These are phyloP conservation scores for Sipha maydis DNA, from an alignment of 2,888 invertebrate species.

Conservation along the genomic window DNA sequence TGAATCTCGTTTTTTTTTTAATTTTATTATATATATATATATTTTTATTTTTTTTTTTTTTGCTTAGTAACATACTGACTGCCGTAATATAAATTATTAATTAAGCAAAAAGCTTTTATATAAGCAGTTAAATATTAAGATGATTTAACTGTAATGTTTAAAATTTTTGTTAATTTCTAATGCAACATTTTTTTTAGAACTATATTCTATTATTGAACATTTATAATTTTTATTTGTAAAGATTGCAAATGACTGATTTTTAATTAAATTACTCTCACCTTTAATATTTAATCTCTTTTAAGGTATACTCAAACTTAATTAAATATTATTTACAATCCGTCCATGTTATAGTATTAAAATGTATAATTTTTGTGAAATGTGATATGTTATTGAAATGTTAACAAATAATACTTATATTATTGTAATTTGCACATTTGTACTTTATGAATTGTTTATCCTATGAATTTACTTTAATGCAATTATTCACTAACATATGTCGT, in stretches of 20 bases:
- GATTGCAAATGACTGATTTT: background rate
- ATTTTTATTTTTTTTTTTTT: background rate
- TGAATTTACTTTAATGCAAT: slow-evolving; percentile 12
- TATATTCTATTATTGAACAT: background rate
- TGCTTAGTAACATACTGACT: slow-evolving; percentile 30
- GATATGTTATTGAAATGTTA: slow-evolving; percentile 45
- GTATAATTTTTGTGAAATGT: slow-evolving; percentile 40
- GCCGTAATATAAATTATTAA: slow-evolving; percentile 39
- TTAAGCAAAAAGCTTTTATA: background rate
- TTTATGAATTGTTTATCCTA: background rate
- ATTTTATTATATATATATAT: no score
- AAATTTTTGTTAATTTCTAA: background rate
- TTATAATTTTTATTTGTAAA: background rate
- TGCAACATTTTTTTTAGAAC: background rate
- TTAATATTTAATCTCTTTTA: background rate
- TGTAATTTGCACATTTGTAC: slow-evolving; percentile 37
- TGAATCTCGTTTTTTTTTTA: slow-evolving; percentile 37
- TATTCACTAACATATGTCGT: slow-evolving; percentile 2
- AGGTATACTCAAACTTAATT: slow-evolving; percentile 26
- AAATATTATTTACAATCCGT: slow-evolving; percentile 49
- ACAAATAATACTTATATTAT: slow-evolving; percentile 13
- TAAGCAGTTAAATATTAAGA: background rate
- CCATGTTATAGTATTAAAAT: slow-evolving; percentile 47
- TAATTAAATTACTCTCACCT: background rate
- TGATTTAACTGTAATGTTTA: slow-evolving; percentile 11